Conservation (phyloP, 2,113 vertebrate species). For the Bubo blakistoni region DNA sequence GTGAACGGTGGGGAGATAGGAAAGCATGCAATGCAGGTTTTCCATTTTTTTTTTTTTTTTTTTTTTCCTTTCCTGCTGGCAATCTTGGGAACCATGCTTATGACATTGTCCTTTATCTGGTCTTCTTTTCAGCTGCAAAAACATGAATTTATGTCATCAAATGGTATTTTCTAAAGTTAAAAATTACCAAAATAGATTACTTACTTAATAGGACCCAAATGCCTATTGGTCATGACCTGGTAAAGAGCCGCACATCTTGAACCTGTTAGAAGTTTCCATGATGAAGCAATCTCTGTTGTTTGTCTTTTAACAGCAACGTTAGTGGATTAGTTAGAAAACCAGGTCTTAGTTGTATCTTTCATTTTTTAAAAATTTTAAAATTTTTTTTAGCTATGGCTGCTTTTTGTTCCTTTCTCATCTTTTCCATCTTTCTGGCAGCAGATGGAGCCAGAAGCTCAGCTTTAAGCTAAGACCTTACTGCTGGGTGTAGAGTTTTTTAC, state of each 20-base stretch:
- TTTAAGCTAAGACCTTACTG: background rate
- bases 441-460: constrained; percentile 50
- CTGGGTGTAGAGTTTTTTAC: background rate
- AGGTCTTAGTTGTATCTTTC: background rate
- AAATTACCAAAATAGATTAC: background rate
- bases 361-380: background rate
- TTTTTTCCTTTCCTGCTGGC: background rate
- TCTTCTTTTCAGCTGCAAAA: background rate
- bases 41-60: background rate
- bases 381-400: background rate
- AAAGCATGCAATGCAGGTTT: background rate
- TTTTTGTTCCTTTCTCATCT: background rate
- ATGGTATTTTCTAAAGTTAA: background rate
- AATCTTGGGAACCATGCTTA: rapidly evolving
- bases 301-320: background rate
- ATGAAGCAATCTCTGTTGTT: background rate
- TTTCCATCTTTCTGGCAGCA: constrained; percentile 11
- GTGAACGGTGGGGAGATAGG: background rate
- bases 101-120: background rate
- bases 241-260: background rate
- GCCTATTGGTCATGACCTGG: background rate
- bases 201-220: background rate
- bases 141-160: background rate
- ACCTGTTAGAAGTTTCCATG: background rate
- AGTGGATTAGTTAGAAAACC: background rate